A percentile compares a stretch with the other conserved stretches of the same genome.
phyloP scores from a whole-genome alignment of 35 echinoderm and acorn worm species.

The Apostichopus parvimensis region DNA sequence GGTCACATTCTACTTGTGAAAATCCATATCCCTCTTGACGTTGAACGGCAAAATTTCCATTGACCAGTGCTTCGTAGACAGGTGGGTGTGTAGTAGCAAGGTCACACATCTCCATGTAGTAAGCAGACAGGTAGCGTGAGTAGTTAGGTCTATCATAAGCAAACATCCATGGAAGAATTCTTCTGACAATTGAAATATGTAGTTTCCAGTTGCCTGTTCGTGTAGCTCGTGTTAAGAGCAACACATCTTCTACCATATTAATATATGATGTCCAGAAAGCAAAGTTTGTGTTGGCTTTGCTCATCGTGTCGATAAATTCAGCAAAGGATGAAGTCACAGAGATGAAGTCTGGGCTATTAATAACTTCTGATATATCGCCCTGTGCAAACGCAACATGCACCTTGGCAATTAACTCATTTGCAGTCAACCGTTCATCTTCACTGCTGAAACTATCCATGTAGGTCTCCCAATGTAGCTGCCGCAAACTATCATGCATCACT shows the following conservation, averaged over 20 bases:
- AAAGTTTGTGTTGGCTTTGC: conserved; percentile 2
- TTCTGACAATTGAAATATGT: conserved; percentile 10
- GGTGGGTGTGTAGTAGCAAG: background rate
- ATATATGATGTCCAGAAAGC: conserved; percentile 44
- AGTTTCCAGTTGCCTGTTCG: conserved; percentile 50
- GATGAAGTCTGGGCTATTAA: background rate
- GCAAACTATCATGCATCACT: conserved; percentile 28
- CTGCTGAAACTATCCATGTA: background rate
- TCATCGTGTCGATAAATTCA: background rate
- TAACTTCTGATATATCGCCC: background rate
- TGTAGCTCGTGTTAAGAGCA: conserved; percentile 23
- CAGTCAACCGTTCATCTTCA: background rate
- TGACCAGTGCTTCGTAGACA: conserved; percentile 51
- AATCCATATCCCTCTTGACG: background rate
- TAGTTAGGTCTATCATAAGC: conserved; percentile 58
- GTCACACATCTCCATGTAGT: conserved; percentile 56
- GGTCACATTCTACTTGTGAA: background rate
- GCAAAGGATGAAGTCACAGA: background rate
- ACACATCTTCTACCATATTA: conserved; percentile 24
- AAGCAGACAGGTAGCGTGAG: conserved; percentile 53
- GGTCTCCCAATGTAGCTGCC: background rate
- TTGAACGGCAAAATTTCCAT: background rate
- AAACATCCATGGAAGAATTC: conserved; percentile 61
- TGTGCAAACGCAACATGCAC: background rate
- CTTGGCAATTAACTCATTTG: background rate